Percentiles rank a stretch among this genome's conserved stretches.
These are phyloP conservation scores for Apodemia mormo DNA, from an alignment of 2,888 invertebrate genomes.

Conservation along the genomic window DNA sequence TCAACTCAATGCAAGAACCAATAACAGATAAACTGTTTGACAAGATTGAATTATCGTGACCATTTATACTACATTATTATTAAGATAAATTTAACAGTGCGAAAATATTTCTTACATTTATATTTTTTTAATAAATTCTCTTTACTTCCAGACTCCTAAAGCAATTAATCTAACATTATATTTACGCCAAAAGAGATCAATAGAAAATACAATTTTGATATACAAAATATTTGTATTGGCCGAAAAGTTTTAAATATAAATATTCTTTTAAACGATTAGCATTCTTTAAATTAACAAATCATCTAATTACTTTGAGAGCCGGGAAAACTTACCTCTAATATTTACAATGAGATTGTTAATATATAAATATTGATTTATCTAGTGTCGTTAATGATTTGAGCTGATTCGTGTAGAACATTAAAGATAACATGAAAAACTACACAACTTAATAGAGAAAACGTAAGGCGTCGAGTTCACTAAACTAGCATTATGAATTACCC, in stretches of 20 bases:
- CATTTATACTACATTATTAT: constrained; percentile 48
- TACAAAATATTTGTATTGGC: constrained; percentile 76
- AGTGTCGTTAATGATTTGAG: constrained; percentile 77
- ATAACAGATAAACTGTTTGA: background rate
- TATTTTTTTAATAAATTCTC: constrained; percentile 76
- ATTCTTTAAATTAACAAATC: constrained; percentile 65
- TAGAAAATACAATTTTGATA: constrained; percentile 79
- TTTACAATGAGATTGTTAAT: constrained; percentile 79
- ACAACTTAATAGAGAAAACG: constrained; percentile 45
- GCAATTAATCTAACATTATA: constrained; percentile 67
- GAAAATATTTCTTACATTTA: constrained; percentile 76
- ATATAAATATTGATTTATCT: constrained; percentile 75
- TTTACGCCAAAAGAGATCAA: constrained; percentile 78
- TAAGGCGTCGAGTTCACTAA: constrained; percentile 36
- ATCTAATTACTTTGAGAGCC: constrained; percentile 81
- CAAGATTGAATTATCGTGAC: constrained; percentile 22
- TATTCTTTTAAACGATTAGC: constrained; percentile 60
- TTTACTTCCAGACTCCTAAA: constrained; percentile 80
- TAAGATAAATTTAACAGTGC: constrained; percentile 73
- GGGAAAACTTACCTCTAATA: constrained; percentile 76
- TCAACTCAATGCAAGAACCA: constrained; percentile 8
- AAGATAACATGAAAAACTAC: constrained; percentile 37
- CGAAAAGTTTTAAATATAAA: constrained; percentile 72
- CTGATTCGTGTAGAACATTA: constrained; percentile 61
- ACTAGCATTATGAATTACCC: constrained; percentile 41